Evolutionary conservation across 1,140 invertebrate genomes (phyloP).

Genomic region (Cydia splendana): DNA sequence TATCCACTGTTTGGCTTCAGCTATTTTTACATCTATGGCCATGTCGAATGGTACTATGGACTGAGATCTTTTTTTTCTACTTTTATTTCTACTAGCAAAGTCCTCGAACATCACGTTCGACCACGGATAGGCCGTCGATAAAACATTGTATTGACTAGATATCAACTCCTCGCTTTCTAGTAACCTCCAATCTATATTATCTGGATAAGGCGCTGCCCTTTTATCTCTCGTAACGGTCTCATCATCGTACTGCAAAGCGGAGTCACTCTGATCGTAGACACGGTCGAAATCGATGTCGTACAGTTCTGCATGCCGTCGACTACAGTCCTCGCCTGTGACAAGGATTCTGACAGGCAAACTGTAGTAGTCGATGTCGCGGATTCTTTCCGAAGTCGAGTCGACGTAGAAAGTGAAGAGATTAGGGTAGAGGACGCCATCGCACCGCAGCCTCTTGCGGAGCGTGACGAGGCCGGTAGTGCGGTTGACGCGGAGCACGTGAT

Average conservation of each 20-base stretch:
- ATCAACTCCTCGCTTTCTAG: constrained; percentile 70
- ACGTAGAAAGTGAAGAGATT: constrained; percentile 92
- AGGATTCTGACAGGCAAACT: constrained; percentile 89
- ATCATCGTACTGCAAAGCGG: constrained; percentile 70
- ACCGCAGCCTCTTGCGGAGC: constrained; percentile 86
- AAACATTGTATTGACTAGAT: constrained; percentile 74
- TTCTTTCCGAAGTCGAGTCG: constrained; percentile 89
- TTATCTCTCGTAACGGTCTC: constrained; percentile 68
- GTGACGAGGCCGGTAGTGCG: constrained; percentile 87
- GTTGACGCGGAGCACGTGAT: constrained; percentile 87
- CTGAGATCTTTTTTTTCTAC: constrained; percentile 71
- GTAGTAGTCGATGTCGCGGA: constrained; percentile 90
- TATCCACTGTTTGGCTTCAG: constrained; percentile 90
- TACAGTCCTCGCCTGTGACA: constrained; percentile 87
- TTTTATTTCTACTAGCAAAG: constrained; percentile 78
- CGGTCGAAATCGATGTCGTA: constrained; percentile 78
- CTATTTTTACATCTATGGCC: constrained; percentile 79
- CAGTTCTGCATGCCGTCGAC: constrained; percentile 64
- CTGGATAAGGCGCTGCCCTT: constrained; percentile 63
- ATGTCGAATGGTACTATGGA: constrained; percentile 76
- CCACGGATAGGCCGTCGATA: constrained; percentile 73
- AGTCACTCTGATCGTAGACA: constrained; percentile 76
- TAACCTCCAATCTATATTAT: constrained; percentile 73
- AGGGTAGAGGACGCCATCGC: constrained; percentile 90
- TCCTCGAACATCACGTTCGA: constrained; percentile 81